Conservation (phyloP, 2,113 vertebrate genomes). For the Progne subis region DNA sequence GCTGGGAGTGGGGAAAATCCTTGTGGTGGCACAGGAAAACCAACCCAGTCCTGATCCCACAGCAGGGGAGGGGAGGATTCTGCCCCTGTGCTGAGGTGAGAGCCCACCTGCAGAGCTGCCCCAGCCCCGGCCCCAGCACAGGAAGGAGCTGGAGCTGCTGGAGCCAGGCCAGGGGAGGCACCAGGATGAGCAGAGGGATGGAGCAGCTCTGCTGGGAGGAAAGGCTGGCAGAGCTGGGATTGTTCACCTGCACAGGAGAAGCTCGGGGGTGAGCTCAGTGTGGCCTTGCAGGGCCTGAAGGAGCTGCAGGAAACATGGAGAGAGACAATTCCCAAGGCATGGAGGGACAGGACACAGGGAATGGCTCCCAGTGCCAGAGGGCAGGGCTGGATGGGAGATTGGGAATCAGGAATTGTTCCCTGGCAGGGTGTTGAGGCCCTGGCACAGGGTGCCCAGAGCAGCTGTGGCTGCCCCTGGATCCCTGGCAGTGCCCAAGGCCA, state of each 20-base stretch:
- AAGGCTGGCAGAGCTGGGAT: neutral
- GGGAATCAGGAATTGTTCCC: too few species aligned
- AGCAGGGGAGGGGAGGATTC: neutral
- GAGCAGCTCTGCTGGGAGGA: neutral
- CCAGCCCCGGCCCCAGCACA: neutral
- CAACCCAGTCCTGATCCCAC: neutral
- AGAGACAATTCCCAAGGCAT: accelerated
- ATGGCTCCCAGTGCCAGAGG: too few species aligned
- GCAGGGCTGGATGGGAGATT: too few species aligned
- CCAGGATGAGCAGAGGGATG: neutral
- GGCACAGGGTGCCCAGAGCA: too few species aligned
- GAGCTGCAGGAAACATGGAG: accelerated
- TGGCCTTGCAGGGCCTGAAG: neutral
- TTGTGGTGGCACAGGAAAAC: neutral
- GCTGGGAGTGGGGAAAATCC: neutral
- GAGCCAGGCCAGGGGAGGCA: neutral
- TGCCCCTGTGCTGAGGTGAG: neutral
- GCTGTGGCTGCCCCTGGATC: neutral
- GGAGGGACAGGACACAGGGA: neutral
- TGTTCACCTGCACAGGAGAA: neutral
- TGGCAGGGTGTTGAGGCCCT: too few species aligned
- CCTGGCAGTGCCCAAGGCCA: neutral
- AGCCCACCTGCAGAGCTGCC: neutral
- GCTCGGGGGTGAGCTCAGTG: neutral
- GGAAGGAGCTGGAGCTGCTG: neutral